Evolutionary conservation across 2,888 invertebrate species (phyloP).

Genomic region (Spicauda simplicius): DNA sequence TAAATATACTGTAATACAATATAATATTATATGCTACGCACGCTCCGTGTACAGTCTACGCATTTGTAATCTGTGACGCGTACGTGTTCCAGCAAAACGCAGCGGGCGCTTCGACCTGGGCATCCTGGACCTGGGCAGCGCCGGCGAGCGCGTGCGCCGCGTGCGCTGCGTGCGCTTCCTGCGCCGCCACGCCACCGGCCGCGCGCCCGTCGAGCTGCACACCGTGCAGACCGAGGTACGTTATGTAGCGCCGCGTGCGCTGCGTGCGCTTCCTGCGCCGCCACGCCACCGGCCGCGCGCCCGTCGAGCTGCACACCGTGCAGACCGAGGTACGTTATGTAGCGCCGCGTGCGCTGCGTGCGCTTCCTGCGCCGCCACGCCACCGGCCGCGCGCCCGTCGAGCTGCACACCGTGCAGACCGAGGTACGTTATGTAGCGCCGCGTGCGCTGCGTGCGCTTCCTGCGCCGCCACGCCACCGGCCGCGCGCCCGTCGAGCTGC

Average conservation of each 20-base stretch:
- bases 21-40: no score
- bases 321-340: slow-evolving; percentile 95
- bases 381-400: slow-evolving; percentile 96
- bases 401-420: slow-evolving; percentile 96
- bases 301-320: slow-evolving; percentile 96
- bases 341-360: no score
- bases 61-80: slow-evolving; percentile 54
- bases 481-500: slow-evolving; percentile 96
- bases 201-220: no score
- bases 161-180: slow-evolving; percentile 94
- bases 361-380: slow-evolving; percentile 86
- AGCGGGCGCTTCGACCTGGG: slow-evolving; percentile 97
- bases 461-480: slow-evolving; percentile 92
- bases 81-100: slow-evolving; percentile 89
- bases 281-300: slow-evolving; percentile 96
- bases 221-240: no score
- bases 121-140: slow-evolving; percentile 94
- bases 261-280: slow-evolving; percentile 60
- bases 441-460: no score
- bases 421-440: slow-evolving; percentile 86
- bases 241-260: no score
- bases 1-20: no score
- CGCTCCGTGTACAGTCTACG: no score
- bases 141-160: slow-evolving; percentile 91
- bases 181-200: slow-evolving; percentile 95